Conservation (phyloP, 2,888 invertebrate genomes). For the Cecidostiba fungosa region DNA sequence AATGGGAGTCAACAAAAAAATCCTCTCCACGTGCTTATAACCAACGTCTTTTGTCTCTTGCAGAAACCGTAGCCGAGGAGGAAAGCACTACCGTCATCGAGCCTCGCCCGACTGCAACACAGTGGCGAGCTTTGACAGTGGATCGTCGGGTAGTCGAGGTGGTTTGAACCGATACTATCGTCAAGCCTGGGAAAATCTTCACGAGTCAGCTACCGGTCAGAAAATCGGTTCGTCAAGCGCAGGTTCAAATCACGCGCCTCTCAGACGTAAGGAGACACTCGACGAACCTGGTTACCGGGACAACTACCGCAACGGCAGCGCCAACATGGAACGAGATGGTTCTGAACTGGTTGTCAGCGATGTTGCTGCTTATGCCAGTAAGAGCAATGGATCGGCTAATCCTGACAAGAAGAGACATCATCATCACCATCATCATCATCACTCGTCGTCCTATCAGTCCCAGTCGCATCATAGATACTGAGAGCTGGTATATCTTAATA, state of each 20-base stretch:
- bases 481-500: constrained; percentile 70
- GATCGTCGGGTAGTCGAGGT: constrained; percentile 91
- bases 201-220: constrained; percentile 87
- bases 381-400: constrained; percentile 78
- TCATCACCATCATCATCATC: constrained; percentile 84
- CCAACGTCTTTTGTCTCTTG: neutral
- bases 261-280: constrained; percentile 86
- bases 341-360: constrained; percentile 90
- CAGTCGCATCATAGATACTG: constrained; percentile 81
- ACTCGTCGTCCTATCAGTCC: constrained; percentile 82
- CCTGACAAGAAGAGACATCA: constrained; percentile 87
- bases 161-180: constrained; percentile 94
- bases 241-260: constrained; percentile 82
- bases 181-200: constrained; percentile 96
- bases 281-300: constrained; percentile 84
- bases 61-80: constrained; percentile 86
- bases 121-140: constrained; percentile 93
- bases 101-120: constrained; percentile 95
- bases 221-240: constrained; percentile 74
- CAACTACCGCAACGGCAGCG: constrained; percentile 68
- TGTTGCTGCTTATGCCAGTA: constrained; percentile 79
- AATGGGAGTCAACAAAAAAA: too few relatives aligned
- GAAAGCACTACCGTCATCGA: constrained; percentile 93
- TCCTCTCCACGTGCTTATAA: neutral
- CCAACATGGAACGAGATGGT: constrained; percentile 82